Percentiles rank a stretch among this genome's conserved stretches.
These are phyloP conservation scores for Gymnoscopelus microlampas DNA, from an alignment of 2,797 vertebrate genomes.

Conservation along the genomic window DNA sequence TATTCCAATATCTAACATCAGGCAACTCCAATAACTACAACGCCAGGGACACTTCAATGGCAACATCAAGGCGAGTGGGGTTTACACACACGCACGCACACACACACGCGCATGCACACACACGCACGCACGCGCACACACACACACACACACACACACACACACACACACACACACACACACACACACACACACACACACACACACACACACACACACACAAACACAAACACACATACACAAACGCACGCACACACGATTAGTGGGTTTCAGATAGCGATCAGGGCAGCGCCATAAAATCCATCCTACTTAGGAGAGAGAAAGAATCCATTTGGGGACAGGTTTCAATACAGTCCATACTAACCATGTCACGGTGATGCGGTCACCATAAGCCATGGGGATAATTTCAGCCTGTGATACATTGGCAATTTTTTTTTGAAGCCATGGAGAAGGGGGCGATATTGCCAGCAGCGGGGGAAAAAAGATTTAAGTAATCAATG, in stretches of 20 bases:
- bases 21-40: conserved; percentile 86
- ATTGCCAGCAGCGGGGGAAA: conserved; percentile 60
- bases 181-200: conserved; percentile 22
- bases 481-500: conserved; percentile 74
- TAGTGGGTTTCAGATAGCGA: conserved; percentile 77
- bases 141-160: conserved; percentile 27
- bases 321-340: conserved; percentile 76
- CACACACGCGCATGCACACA: conserved; percentile 28
- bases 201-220: conserved; percentile 28
- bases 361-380: conserved; percentile 75
- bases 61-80: conserved; percentile 79
- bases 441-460: conserved; percentile 68
- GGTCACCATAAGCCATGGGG: conserved; percentile 65
- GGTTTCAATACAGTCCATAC: conserved; percentile 81
- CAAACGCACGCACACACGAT: conserved; percentile 46
- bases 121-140: conserved; percentile 26
- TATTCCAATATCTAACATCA: conserved; percentile 86
- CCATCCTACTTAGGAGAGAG: conserved; percentile 79
- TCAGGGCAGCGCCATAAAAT: conserved; percentile 79
- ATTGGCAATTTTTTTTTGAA: conserved; percentile 68
- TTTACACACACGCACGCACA: conserved; percentile 44
- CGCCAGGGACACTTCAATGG: conserved; percentile 85
- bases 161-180: conserved; percentile 4
- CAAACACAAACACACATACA: conserved; percentile 9
- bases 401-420: conserved; percentile 72